phyloP scores from a whole-genome alignment of 64 coral and sea anemone genomes.

The Platygyra sinensis region DNA sequence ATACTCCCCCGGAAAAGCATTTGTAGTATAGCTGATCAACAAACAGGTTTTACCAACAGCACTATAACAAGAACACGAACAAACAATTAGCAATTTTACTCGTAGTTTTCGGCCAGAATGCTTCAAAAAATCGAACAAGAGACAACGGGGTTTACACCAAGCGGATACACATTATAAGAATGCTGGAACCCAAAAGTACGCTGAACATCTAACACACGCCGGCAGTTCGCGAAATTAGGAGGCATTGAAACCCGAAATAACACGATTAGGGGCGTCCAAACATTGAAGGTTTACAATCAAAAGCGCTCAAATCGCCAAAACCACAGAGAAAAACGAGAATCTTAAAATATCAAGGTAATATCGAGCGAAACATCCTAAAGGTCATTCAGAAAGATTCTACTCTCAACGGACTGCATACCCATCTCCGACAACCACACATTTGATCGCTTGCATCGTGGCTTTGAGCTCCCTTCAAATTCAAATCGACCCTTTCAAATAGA shows the following conservation, averaged over 20 bases:
- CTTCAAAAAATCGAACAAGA: not conserved
- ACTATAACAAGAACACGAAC: constrained; percentile 53
- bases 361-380: not conserved
- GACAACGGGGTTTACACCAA: not conserved
- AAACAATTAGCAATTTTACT: constrained; percentile 30
- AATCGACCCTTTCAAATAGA: constrained; percentile 6
- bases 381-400: not conserved
- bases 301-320: not conserved
- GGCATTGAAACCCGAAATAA: constrained; percentile 31
- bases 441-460: constrained; percentile 89
- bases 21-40: constrained; percentile 89
- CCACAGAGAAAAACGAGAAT: not conserved
- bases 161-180: not conserved
- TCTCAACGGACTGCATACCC: constrained; percentile 39
- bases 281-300: not conserved
- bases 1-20: constrained; percentile 98
- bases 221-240: not conserved
- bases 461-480: constrained; percentile 42
- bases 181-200: not conserved
- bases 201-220: constrained; percentile 8
- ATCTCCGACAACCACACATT: constrained; percentile 95
- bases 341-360: not conserved
- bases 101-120: not conserved
- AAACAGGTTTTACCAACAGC: constrained; percentile 98
- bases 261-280: constrained; percentile 26